Evolutionary conservation across 1,140 invertebrate genomes (phyloP), one percentile per base, ranked within the genome.

Genomic region (Odontomachus brunneus): DNA sequence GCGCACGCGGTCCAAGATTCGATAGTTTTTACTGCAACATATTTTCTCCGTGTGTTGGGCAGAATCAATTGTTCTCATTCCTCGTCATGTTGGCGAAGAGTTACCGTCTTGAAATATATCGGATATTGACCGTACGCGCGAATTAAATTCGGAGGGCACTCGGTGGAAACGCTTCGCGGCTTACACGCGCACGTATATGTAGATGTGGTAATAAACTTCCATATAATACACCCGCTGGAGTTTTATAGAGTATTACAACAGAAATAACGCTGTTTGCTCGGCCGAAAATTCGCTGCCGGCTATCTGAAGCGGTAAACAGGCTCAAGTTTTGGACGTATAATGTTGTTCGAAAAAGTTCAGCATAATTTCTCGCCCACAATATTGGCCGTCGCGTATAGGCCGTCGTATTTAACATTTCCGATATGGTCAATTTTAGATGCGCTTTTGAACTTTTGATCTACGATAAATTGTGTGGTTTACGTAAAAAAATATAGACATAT

Each of bases 241-340:
- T 76, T 85, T 74, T 80, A 19, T 53, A 15, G 49, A 57, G 29
- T 62, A 49, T 83, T 62, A 49, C 53, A 53, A 48, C 2, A 51
- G 82, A 88, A 82, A 84, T 72, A 75, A 75, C 38, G 49, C 55
- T 80, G 82, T 83, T 84, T 66, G 22, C 51, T 44, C 44, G 67
- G 26, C 22, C 19, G 63, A 80, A 87, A 80, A 55, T 86, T 84
- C n/a, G 60, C 67, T 22, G 60, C 26, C 44, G 60, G 63, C 38
- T 24, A 48, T 74, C 57, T 55, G 51, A 33, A 80, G 65, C 63
- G 19, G 26, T 49, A 66, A 85, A 83, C 60, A 26, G 63, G 19
- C 15, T 3, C 51, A 48, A 65, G 38, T 51, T 86, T 55, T 33
- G 19, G 51, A 71, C 55, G 63, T 48, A 62, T 83, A 49, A 59